Conservation (phyloP, 2,888 invertebrate species). For the Ferrisia virgata region DNA sequence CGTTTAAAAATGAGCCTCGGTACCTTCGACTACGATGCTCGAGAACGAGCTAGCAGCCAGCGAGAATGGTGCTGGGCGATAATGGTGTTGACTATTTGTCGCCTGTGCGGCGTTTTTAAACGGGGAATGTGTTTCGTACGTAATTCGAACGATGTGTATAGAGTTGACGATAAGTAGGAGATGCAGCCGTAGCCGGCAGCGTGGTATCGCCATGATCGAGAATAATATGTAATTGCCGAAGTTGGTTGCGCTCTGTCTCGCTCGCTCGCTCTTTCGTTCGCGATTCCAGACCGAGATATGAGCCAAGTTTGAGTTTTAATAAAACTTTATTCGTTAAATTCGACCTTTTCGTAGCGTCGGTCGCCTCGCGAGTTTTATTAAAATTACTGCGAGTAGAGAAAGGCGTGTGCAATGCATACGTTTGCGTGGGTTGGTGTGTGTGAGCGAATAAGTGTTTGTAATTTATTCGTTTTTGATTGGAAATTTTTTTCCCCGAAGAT, state of each 20-base stretch:
- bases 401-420: too few relatives aligned
- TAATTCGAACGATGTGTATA: too few relatives aligned
- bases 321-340: constrained; percentile 4
- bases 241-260: background rate
- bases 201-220: background rate
- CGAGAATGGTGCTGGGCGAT: background rate
- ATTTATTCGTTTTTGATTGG: background rate
- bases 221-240: background rate
- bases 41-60: too few relatives aligned
- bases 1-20: background rate
- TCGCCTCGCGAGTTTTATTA: background rate
- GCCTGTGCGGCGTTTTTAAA: background rate
- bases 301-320: background rate
- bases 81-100: constrained; percentile 10
- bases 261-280: background rate
- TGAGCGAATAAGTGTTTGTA: background rate
- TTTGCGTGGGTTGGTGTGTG: too few relatives aligned
- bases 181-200: background rate
- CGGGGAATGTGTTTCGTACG: background rate
- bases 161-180: background rate
- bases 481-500: too few relatives aligned
- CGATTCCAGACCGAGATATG: background rate
- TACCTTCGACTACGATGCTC: too few relatives aligned
- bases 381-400: background rate
- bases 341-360: background rate